These are phyloP conservation scores for Thymelicus acteon DNA, from an alignment of 2,888 invertebrate species.

Conservation along the genomic window DNA sequence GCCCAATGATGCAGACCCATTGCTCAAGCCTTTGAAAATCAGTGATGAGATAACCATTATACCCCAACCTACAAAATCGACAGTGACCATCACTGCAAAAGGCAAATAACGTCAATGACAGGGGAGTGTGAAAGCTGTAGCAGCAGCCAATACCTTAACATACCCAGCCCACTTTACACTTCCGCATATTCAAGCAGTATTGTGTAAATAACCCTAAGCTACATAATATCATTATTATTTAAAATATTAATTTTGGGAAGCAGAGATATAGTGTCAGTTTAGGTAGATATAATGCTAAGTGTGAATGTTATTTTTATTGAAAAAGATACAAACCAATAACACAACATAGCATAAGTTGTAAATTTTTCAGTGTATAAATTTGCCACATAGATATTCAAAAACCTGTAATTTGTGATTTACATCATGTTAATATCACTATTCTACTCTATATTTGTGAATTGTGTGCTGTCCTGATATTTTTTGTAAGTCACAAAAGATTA, in stretches of 20 bases:
- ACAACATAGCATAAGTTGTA: constrained; percentile 59
- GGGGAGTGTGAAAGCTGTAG: constrained; percentile 54
- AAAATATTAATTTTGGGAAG: constrained; percentile 61
- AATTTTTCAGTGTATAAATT: constrained; percentile 65
- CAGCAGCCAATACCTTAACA: constrained; percentile 45
- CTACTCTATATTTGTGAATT: constrained; percentile 57
- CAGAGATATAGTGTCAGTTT: constrained; percentile 60
- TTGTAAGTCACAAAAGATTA: constrained; percentile 68
- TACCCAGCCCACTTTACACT: constrained; percentile 58
- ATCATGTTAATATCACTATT: constrained; percentile 51
- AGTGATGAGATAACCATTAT: constrained; percentile 97
- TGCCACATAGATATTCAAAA: constrained; percentile 54
- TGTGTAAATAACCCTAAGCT: constrained; percentile 73
- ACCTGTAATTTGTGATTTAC: constrained; percentile 55
- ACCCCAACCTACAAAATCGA: constrained; percentile 90
- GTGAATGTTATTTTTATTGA: constrained; percentile 67
- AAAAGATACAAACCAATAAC: constrained; percentile 51
- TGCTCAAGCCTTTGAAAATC: constrained; percentile 92
- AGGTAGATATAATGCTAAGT: constrained; percentile 58
- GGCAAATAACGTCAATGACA: constrained; percentile 72
- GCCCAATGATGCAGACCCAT: constrained; percentile 79
- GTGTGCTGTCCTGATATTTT: constrained; percentile 57
- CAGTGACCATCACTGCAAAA: constrained; percentile 76
- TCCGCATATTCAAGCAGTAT: constrained; percentile 71
- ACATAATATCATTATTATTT: constrained; percentile 65